phyloP scores from a whole-genome alignment of 2,797 vertebrate species.

The Takifugu rubripes region DNA sequence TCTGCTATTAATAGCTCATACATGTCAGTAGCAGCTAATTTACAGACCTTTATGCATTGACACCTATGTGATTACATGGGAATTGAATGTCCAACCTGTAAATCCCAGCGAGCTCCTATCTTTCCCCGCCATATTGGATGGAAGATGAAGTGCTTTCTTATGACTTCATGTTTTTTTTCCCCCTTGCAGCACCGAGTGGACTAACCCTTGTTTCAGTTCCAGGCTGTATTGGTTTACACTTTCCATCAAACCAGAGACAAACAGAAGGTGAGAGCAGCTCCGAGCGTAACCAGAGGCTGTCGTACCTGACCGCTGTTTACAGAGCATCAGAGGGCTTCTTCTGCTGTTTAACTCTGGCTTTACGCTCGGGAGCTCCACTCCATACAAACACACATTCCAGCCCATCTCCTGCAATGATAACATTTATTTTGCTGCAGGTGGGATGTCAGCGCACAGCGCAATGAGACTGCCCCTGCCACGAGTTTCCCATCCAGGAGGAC shows the following conservation, averaged over 20 bases:
- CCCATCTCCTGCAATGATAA: slow-evolving; percentile 39
- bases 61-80: slow-evolving; percentile 18
- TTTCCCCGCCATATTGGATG: slow-evolving; percentile 9
- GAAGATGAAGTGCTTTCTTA: slow-evolving; percentile 22
- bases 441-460: slow-evolving; percentile 15
- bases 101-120: slow-evolving; percentile 19
- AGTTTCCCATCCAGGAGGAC: slow-evolving; percentile 31
- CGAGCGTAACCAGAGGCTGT: slow-evolving; percentile 22
- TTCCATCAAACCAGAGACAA: slow-evolving; percentile 37
- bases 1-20: not conserved
- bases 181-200: slow-evolving; percentile 1
- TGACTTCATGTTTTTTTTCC: slow-evolving; percentile 7
- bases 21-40: not conserved
- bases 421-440: slow-evolving; percentile 53
- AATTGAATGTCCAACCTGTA: slow-evolving; percentile 6
- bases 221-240: slow-evolving; percentile 28
- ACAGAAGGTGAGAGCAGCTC: slow-evolving; percentile 41
- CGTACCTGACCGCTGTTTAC: slow-evolving; percentile 49
- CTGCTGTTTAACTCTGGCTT: slow-evolving; percentile 46
- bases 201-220: slow-evolving; percentile 27
- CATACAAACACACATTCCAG: slow-evolving; percentile 20
- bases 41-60: slow-evolving; percentile 7
- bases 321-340: slow-evolving; percentile 24
- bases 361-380: slow-evolving; percentile 27
- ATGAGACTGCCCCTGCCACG: slow-evolving; percentile 20